Base-by-base conservation (phyloP, 2,888 invertebrate genomes). In the Poecilobothrus nobilitatus region DNA sequence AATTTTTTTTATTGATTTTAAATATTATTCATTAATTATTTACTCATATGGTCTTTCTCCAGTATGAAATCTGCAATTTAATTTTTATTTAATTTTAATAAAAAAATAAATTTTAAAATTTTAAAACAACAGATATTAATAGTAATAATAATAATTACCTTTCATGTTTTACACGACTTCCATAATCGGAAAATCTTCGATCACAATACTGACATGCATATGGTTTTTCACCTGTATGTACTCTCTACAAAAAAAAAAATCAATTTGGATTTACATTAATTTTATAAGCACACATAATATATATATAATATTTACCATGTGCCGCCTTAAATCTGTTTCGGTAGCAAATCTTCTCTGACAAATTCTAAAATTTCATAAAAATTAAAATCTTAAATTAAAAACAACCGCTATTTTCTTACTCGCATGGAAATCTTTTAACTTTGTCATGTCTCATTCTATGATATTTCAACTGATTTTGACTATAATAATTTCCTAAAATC, bases 101-200 rank as follows among this genome's bases (percentile, higher is more conserved):
- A 12, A 53, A n/a, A 53, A 53, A 53, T 53, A 18, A 18, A 6
- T 53, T 53, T 15, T 44, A 15, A 44, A 10, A 44, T 44, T 44
- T 18, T 27, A 4, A 27, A 53, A 6, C 53, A 18, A 18, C 12
- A 12, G 12, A 15, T 44, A 9, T 44, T 44, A 7, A 3, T 9
- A 34, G 34, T 34, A 7, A 34, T 34, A 9, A 44, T 44, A 9
- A n/a, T n/a, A 41, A 9, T 34, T 61, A 73, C 71, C 82, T 76
- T 69, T 82, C 82, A 67, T 82, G 82, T 71, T 82, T 82, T 53
- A 81, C 80, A 66, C 82, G 77, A 69, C 81, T 81, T 3, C 82
- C 82, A 71, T 80, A 82, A 70, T 82, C 82, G 2, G 82, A 82
- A 70, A 82, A 82, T 0, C 79, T 76, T 1, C 82, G 75, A 10